phyloP scores from a whole-genome alignment of 2,888 invertebrate genomes.

The Carcina quercana region DNA sequence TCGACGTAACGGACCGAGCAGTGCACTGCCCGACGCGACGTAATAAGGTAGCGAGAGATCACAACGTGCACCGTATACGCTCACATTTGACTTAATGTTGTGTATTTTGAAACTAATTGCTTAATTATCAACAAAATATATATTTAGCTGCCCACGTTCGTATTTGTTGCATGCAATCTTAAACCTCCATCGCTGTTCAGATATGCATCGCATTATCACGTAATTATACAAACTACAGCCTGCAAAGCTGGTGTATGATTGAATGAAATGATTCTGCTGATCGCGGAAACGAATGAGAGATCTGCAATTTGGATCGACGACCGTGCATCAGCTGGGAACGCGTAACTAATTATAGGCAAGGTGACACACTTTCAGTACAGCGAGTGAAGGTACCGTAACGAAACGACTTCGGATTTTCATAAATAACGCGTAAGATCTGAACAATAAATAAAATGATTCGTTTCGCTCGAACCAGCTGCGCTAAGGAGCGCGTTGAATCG shows the following conservation, averaged over 20 bases:
- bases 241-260: conserved; percentile 7
- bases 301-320: conserved; percentile 32
- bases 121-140: conserved; percentile 17
- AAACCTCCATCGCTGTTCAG: conserved; percentile 3
- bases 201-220: conserved; percentile 10
- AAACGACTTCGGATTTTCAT: conserved; percentile 61
- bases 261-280: conserved; percentile 23
- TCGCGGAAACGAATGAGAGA: conserved; percentile 27
- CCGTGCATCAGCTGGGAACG: conserved; percentile 43
- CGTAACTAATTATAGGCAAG: conserved; percentile 64
- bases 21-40: conserved; percentile 34
- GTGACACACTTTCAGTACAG: conserved; percentile 59
- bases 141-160: too few relatives aligned
- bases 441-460: conserved; percentile 70
- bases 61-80: conserved; percentile 23
- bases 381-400: conserved; percentile 39
- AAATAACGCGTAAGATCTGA: conserved; percentile 62
- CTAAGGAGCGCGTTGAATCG: conserved; percentile 64
- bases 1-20: conserved; percentile 41
- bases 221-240: conserved; percentile 10
- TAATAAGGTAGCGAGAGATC: conserved; percentile 52
- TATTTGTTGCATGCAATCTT: conserved; percentile 10
- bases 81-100: conserved; percentile 22
- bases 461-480: conserved; percentile 65
- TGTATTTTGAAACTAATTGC: conserved; percentile 23